These are phyloP conservation scores for Synergus japonicus DNA, from an alignment of 2,888 invertebrate genomes.

Conservation along the genomic window DNA sequence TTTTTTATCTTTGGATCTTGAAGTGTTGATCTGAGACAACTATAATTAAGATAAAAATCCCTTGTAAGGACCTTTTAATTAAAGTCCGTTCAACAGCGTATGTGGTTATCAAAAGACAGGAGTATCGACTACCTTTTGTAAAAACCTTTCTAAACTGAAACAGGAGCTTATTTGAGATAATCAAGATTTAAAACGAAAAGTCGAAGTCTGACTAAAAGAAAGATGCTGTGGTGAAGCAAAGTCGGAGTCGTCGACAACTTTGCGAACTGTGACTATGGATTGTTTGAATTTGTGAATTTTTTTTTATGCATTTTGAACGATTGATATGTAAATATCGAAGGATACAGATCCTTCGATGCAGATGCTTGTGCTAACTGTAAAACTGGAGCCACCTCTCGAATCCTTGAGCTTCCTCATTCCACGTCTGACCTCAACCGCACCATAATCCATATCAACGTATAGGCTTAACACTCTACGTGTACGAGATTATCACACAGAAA, in stretches of 20 bases:
- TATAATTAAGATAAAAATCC: too few species aligned
- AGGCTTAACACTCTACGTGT: slow-evolving; percentile 74
- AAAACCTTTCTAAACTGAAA: background rate
- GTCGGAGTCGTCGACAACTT: slow-evolving; percentile 64
- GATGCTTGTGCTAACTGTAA: slow-evolving; percentile 8
- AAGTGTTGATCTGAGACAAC: too few species aligned
- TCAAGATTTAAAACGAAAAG: background rate
- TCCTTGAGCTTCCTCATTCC: slow-evolving; percentile 59
- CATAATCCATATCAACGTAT: slow-evolving; percentile 65
- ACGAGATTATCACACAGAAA: slow-evolving; percentile 76
- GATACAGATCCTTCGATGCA: slow-evolving; percentile 29
- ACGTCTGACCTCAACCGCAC: slow-evolving; percentile 65
- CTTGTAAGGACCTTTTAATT: too few species aligned
- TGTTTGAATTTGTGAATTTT: background rate
- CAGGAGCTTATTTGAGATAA: background rate
- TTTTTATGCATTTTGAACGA: background rate
- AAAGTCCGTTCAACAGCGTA: too few species aligned
- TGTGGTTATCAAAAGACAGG: slow-evolving; percentile 58
- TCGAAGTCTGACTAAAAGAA: slow-evolving; percentile 43
- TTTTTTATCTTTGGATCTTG: too few species aligned
- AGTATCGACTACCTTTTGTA: slow-evolving; percentile 64
- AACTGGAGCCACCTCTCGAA: slow-evolving; percentile 53
- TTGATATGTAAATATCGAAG: slow-evolving; percentile 37
- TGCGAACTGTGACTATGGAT: background rate
- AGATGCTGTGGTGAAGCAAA: slow-evolving; percentile 47